A percentile compares a stretch with the other conserved stretches of the same genome.
Evolutionary conservation across 2,113 vertebrate genomes (phyloP).

Genomic region (Tragelaphus scriptus): DNA sequence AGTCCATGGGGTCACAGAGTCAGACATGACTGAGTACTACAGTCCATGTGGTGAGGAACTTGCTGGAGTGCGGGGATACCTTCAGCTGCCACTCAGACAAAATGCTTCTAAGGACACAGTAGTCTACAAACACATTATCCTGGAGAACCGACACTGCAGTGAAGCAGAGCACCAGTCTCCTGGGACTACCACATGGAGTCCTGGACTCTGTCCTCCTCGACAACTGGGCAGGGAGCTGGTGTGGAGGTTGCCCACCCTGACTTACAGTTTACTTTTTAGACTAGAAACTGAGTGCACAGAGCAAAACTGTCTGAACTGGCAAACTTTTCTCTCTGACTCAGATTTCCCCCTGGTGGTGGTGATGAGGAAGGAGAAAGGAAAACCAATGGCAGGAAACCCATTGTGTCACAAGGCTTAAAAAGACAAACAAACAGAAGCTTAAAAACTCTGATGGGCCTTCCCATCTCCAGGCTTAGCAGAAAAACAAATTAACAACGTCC

Average conservation of each 20-base stretch:
- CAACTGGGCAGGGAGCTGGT: no score
- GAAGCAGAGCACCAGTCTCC: not conserved
- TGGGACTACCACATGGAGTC: accelerated
- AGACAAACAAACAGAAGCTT: not conserved
- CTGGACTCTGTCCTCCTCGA: not conserved
- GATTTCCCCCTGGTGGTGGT: not conserved
- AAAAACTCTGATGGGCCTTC: not conserved
- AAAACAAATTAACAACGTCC: not conserved
- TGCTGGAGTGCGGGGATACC: not conserved
- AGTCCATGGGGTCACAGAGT: not conserved
- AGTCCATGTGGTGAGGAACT: not conserved
- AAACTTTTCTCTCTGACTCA: not conserved
- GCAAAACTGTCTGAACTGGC: not conserved
- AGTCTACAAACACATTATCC: not conserved
- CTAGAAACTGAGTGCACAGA: not conserved
- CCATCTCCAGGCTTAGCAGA: not conserved
- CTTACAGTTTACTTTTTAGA: not conserved
- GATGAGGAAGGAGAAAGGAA: not conserved
- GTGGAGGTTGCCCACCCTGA: not conserved
- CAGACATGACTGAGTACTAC: not conserved
- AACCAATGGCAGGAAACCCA: not conserved
- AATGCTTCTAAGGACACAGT: not conserved
- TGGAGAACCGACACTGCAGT: accelerated
- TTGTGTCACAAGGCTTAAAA: not conserved
- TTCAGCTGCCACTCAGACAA: not conserved